Base-by-base conservation (phyloP, 2,113 vertebrate species). In the Phylloscopus whistleri region DNA sequence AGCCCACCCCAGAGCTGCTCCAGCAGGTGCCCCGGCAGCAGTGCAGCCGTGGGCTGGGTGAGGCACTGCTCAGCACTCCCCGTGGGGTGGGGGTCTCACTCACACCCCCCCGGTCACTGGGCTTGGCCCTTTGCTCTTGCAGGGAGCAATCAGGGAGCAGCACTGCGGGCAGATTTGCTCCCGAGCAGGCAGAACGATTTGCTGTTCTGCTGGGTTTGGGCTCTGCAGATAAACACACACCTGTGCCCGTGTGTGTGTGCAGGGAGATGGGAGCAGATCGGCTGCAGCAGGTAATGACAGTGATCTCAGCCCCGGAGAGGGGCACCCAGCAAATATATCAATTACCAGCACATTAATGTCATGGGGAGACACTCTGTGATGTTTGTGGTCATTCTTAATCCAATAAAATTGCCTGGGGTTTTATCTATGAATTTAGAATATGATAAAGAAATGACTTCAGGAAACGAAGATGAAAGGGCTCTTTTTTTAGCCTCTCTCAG, bases 311-410 rank as follows among this genome's bases (percentile, higher is more conserved):
- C 86, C 68, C 74, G 4, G 76, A 92, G 92, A 12, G 33, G 60
- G 82, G 43, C 59, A 44, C 30, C 4, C 51, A 41, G 48, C 1
- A 1, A 77, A 80, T 55, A 8, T 44, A 91, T 86, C 90, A 94
- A 84, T 95, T 79, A 90, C 10, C 1, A 84, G 85, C 72, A 7
- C 49, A 85, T 83, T 96, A 88, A 83, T 78, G 85, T 86, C 92
- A 27, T 37, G 72, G 90, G 83, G 85, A 95, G 93, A 63, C 90
- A 64, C 92, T 88, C 72, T 26, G 63, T 46, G 81, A 60, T 96
- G 93, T 90, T 91, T 88, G 90, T 86, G 96, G 94, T 96, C 94
- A 93, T 74, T 74, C 94, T 44, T 93, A 91, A 94, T 77, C 92
- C 92, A 86, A 77, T 92, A 37, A 93, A 88, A 63, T 77, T 0